Evolutionary conservation across 2,113 vertebrate species (phyloP), one percentile per base, ranked within the genome.

Genomic region (Theristicus caerulescens): DNA sequence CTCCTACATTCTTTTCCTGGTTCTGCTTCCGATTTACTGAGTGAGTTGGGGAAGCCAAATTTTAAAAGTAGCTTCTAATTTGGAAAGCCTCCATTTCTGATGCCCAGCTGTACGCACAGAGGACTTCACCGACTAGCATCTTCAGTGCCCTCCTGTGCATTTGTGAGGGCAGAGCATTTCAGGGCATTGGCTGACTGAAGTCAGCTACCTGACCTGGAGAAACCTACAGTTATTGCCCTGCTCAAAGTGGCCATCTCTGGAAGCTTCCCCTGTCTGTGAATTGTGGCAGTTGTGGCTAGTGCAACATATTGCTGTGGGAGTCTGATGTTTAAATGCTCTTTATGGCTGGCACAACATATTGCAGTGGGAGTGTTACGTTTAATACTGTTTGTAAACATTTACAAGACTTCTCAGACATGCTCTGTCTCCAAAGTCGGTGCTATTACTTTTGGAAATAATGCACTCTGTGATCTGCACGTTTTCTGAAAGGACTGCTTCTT

Each of bases 311-410:
- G 77, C 86, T 72, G 84, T 61, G 74, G 89, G 93, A 94, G 74
- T 80, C 73, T 82, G 77, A 55, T 74, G 73, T 76, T 93, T 76
- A 80, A 90, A 46, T 32, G 49, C 34, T 88, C 70, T 82, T 91
- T 72, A 72, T 42, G 87, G 40, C 62, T 94, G 84, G 34, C 78
- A 61, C 54, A 91, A 84, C 91, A 94, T 79, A 76, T 51, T 85
- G 87, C 84, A 65, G 93, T 61, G 66, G 90, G 94, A 93, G 95
- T 73, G 57, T 57, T 64, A 72, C 46, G 31, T 85, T 93, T 73
- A 91, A 76, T 79, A 58, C 4, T 65, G 22, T 93, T 89, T 72
- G 71, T 87, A 96, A 96, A 96, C 17, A 87, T 91, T 90, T 82
- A 64, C 46, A 80, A 79, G 92, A 49, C 66, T 93, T 91, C 54